A percentile compares a stretch with the other conserved stretches of the same genome.
phyloP scores from a whole-genome alignment of 2,113 vertebrate genomes.

The Ursus arctos region DNA sequence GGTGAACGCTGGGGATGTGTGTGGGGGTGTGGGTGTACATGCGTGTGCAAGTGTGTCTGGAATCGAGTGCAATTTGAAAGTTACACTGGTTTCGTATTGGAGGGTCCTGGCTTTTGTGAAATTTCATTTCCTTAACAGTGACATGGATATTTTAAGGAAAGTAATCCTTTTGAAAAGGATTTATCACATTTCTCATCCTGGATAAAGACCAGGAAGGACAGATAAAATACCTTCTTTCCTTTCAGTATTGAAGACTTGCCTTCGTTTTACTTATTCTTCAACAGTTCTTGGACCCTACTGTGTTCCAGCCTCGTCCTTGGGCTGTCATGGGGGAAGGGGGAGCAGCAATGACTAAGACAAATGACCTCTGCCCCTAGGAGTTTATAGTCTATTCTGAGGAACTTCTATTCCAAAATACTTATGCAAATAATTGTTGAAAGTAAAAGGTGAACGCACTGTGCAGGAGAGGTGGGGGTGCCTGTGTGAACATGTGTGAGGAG shows the following conservation, averaged over 20 bases:
- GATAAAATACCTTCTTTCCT: slow-evolving; percentile 50
- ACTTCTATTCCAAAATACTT: background rate
- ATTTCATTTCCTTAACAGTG: slow-evolving; percentile 60
- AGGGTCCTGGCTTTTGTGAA: slow-evolving; percentile 41
- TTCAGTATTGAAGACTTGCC: slow-evolving; percentile 38
- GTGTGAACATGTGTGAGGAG: fast-evolving
- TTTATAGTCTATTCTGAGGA: background rate
- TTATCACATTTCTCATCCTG: slow-evolving; percentile 53
- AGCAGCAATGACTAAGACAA: background rate
- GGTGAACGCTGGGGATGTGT: background rate
- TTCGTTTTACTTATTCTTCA: slow-evolving; percentile 48
- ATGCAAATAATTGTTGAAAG: slow-evolving; percentile 35
- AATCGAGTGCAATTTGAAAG: slow-evolving; percentile 28
- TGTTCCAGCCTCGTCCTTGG: background rate
- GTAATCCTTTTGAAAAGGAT: slow-evolving; percentile 38
- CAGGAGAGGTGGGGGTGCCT: background rate
- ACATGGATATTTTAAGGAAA: slow-evolving; percentile 63
- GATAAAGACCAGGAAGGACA: slow-evolving; percentile 54
- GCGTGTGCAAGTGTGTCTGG: background rate
- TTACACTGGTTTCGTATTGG: background rate
- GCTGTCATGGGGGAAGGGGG: background rate
- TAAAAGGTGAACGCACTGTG: background rate
- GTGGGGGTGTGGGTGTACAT: too few species aligned
- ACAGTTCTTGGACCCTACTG: background rate
- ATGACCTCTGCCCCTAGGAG: background rate